These are phyloP conservation scores for Neogobius melanostomus DNA, from an alignment of 2,113 vertebrate genomes.

Conservation along the genomic window DNA sequence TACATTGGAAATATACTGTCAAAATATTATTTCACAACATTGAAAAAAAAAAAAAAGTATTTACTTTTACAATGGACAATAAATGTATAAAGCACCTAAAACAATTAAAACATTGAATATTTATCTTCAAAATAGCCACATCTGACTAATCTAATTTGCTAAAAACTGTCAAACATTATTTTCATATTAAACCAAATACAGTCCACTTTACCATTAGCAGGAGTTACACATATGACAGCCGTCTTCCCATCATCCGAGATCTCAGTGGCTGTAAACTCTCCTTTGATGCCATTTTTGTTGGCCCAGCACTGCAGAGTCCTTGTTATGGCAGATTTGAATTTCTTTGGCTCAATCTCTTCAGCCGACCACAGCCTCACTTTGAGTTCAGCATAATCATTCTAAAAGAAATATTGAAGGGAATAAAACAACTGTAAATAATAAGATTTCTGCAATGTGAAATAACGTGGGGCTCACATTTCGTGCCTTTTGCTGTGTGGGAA, in stretches of 20 bases:
- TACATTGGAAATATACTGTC: not conserved
- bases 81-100: too few relatives aligned
- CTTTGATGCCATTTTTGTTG: rapidly evolving
- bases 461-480: conserved; percentile 12
- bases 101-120: not conserved
- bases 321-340: rapidly evolving
- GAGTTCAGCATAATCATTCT: not conserved
- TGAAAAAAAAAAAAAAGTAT: not conserved
- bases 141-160: too few relatives aligned
- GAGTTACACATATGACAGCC: conserved; percentile 21
- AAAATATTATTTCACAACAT: not conserved
- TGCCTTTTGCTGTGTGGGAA: not conserved
- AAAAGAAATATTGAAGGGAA: too few relatives aligned
- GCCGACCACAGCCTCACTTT: conserved; percentile 20
- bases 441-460: too few relatives aligned
- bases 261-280: rapidly evolving
- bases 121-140: too few relatives aligned
- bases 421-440: too few relatives aligned
- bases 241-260: not conserved
- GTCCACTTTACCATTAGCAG: conserved; percentile 43
- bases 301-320: conserved; percentile 48
- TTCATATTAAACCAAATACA: too few relatives aligned
- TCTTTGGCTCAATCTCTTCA: rapidly evolving
- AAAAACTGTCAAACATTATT: too few relatives aligned
- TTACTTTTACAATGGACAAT: too few relatives aligned